Conservation (phyloP, 1,140 invertebrate genomes). For the Aphis gossypii region DNA sequence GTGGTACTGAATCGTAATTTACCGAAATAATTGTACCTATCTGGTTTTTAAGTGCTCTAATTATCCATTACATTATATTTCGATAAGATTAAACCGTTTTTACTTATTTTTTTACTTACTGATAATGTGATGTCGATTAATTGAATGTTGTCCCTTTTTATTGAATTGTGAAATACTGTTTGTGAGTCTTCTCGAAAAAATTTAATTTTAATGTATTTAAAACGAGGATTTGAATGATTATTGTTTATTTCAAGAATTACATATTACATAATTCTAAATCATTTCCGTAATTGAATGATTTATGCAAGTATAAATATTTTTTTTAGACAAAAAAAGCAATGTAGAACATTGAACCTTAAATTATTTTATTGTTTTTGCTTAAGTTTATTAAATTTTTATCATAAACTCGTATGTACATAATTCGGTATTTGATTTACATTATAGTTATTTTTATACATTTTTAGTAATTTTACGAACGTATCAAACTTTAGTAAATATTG, state of each 20-base stretch:
- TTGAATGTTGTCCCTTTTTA: not conserved
- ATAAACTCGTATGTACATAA: not conserved
- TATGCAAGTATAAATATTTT: too few species aligned
- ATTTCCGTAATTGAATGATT: too few species aligned
- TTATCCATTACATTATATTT: not conserved
- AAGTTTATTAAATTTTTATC: not conserved
- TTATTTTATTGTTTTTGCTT: not conserved
- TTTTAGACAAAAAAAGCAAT: not conserved
- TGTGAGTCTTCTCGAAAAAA: not conserved
- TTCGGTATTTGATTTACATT: not conserved
- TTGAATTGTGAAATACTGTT: too few species aligned
- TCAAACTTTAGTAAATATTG: not conserved
- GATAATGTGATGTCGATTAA: not conserved
- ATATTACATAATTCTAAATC: not conserved
- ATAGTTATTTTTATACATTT: not conserved
- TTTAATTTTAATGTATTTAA: not conserved
- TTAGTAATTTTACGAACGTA: not conserved
- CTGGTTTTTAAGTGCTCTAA: not conserved
- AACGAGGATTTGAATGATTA: not conserved
- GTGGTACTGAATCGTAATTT: not conserved
- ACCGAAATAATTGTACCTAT: not conserved
- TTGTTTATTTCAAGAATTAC: not conserved
- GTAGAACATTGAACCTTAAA: not conserved
- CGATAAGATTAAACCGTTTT: not conserved
- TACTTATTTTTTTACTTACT: not conserved